Evolutionary conservation across 2,888 invertebrate genomes (phyloP).

Genomic region (Nomada goodeniana): DNA sequence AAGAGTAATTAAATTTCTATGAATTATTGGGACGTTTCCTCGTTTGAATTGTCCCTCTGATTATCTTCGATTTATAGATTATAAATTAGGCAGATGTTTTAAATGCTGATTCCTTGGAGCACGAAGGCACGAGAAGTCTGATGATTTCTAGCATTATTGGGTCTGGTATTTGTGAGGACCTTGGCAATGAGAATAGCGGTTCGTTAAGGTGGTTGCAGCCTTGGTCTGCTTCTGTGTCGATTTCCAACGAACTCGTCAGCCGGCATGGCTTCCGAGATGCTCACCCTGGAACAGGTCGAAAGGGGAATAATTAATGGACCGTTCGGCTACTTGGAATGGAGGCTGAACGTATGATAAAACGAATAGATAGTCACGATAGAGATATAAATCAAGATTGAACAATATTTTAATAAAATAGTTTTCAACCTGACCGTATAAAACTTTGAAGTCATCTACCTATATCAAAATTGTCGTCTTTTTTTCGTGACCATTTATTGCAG

Average conservation of each 20-base stretch:
- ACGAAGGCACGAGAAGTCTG: slow-evolving; percentile 13
- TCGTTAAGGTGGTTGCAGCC: slow-evolving; percentile 77
- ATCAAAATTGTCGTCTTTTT: too few relatives aligned
- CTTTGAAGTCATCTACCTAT: too few relatives aligned
- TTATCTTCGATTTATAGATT: neutral
- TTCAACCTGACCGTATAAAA: too few relatives aligned
- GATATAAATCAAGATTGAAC: neutral
- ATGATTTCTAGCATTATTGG: slow-evolving; percentile 44
- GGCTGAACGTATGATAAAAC: neutral
- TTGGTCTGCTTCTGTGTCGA: slow-evolving; percentile 72
- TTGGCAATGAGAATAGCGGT: slow-evolving; percentile 55
- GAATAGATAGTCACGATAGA: slow-evolving; percentile 9
- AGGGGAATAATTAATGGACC: slow-evolving; percentile 66
- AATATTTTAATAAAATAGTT: neutral
- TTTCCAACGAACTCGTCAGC: slow-evolving; percentile 72
- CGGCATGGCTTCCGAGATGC: slow-evolving; percentile 78
- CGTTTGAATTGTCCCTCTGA: neutral
- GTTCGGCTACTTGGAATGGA: neutral
- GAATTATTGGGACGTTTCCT: slow-evolving; percentile 2
- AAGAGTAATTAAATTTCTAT: slow-evolving; percentile 14
- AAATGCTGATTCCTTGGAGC: neutral
- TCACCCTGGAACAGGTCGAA: slow-evolving; percentile 73
- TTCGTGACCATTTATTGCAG: too few relatives aligned
- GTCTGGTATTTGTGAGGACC: slow-evolving; percentile 47
- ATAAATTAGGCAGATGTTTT: neutral